Base-by-base conservation (phyloP, 2,797 vertebrate genomes). In the Pangasius sanitwongsei region DNA sequence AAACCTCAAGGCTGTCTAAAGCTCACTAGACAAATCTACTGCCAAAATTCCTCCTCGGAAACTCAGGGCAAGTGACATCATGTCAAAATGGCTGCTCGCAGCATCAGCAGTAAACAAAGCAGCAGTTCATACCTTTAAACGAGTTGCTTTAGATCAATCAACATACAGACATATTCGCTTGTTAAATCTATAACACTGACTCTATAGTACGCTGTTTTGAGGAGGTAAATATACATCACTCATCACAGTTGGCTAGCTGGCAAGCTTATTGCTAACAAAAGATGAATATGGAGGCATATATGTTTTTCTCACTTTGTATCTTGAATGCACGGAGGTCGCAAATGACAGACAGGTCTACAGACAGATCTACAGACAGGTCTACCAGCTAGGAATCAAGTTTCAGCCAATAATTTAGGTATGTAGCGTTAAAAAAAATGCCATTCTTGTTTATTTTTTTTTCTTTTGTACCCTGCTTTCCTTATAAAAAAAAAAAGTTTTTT, bases 361-460 rank as follows among this genome's bases (percentile, higher is more conserved):
- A 91, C 89, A 50, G 8, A 1, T 25, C 37, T 28, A 94, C 92
- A 93, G 90, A 92, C 89, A 48, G 25, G 9, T 44, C 25, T 25
- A 50, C 12, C 4, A 92, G 31, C 44, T 37, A 90, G 90, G 93
- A 93, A 92, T 95, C 84, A 89, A 91, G 94, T 96, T 96, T 94
- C 95, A 93, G 92, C 89, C 94, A 94, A 92, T 94, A 94, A 95
- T 94, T 95, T 93, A 96, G 93, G 93, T 92, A 94, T 92, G 93
- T 93, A 95, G 94, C 13, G 2, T 28, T 77, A n/a, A 3, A 28
- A 77, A 31, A 77, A 44, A 23, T 18, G 37, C 1, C 18, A 41
- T 44, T 44, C 11, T 25, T 44, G 4, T 4, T 67, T 69, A 4
- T 69, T 75, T 75, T 0, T 63, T 48, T 55, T 55, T 31, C 28